phyloP scores from a whole-genome alignment of 2,113 vertebrate genomes.

The Numida meleagris region DNA sequence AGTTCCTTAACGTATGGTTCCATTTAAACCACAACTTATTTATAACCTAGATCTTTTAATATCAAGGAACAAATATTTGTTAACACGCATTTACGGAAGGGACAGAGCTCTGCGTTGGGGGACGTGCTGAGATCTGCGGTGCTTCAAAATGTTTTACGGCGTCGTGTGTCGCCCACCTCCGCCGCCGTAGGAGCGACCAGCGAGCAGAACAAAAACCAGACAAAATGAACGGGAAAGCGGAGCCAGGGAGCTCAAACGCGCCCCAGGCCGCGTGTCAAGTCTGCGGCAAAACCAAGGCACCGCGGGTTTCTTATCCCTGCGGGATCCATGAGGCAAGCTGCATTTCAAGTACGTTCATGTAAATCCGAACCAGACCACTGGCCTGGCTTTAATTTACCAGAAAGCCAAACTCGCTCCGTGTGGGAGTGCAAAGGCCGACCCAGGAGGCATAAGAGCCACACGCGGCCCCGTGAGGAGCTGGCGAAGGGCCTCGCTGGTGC shows the following conservation, averaged over 20 bases:
- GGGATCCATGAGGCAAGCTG: background rate
- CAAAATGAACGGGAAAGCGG: background rate
- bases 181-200: background rate
- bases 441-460: background rate
- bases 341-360: background rate
- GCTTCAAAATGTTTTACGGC: background rate
- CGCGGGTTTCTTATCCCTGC: background rate
- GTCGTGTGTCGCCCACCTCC: background rate
- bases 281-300: background rate
- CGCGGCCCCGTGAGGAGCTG: background rate
- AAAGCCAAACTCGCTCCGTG: background rate
- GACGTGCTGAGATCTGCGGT: background rate
- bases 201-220: background rate
- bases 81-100: background rate
- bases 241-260: background rate
- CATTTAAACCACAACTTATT: constrained; percentile 9
- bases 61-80: background rate
- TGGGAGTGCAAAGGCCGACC: background rate
- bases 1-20: background rate
- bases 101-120: background rate
- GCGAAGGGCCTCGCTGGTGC: rapidly evolving
- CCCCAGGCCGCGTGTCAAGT: background rate
- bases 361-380: background rate
- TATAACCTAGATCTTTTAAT: background rate
- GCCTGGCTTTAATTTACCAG: constrained; percentile 27